A percentile compares a stretch with the other conserved stretches of the same genome.
phyloP scores from a whole-genome alignment of 2,797 vertebrate species.

The Sarcoramphus papa region DNA sequence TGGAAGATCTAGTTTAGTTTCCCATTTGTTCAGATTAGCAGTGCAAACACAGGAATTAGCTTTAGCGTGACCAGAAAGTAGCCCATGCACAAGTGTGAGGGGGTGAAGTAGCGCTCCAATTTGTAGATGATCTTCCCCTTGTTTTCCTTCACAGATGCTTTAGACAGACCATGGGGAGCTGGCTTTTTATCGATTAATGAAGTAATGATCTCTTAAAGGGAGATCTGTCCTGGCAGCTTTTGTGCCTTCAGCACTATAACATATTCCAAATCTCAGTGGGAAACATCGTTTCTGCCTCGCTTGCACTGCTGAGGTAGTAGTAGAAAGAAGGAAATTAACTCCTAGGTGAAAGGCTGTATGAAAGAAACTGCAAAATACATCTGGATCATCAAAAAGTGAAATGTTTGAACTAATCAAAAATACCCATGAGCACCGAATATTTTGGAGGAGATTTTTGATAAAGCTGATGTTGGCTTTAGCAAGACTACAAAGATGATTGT shows the following conservation, averaged over 20 bases:
- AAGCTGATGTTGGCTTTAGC: neutral
- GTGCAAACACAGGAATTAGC: neutral
- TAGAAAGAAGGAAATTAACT: neutral
- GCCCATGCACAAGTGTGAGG: neutral
- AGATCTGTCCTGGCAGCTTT: neutral
- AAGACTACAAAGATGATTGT: neutral
- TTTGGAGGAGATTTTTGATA: neutral
- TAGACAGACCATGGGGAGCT: neutral
- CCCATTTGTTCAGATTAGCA: neutral
- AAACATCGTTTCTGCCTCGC: neutral
- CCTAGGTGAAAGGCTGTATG: neutral
- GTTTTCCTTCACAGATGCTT: neutral
- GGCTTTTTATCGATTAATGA: neutral
- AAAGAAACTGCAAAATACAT: neutral
- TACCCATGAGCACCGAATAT: neutral
- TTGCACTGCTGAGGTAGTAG: neutral
- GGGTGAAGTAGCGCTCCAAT: neutral
- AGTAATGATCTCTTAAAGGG: neutral
- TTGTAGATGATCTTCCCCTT: neutral
- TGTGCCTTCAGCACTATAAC: neutral
- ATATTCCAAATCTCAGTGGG: neutral
- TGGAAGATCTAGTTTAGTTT: neutral
- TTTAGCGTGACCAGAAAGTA: neutral
- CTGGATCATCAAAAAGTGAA: constrained; percentile 17
- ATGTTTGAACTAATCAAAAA: neutral